Evolutionary conservation across 1,140 invertebrate genomes (phyloP).

Genomic region (Drosophila aff.): DNA sequence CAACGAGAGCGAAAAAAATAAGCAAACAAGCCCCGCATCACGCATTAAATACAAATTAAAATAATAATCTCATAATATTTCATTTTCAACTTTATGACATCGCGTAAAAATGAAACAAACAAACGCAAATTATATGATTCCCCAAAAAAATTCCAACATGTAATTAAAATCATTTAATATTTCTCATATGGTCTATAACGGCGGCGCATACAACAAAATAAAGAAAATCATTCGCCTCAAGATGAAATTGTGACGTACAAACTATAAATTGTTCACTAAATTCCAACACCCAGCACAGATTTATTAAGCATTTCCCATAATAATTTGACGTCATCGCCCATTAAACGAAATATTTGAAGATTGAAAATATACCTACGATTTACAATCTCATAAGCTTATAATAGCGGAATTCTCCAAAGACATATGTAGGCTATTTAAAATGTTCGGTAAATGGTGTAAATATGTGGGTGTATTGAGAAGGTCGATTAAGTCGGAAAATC

Average conservation of each 20-base stretch:
- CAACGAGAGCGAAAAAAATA: constrained; percentile 11
- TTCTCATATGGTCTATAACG: constrained; percentile 42
- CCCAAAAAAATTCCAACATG: constrained; percentile 28
- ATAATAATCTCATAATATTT: constrained; percentile 37
- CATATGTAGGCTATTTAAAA: not conserved
- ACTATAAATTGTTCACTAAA: constrained; percentile 35
- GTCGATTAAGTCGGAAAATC: not conserved
- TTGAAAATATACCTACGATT: constrained; percentile 10
- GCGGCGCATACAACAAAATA: not conserved
- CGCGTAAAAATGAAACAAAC: constrained; percentile 17
- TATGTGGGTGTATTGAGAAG: constrained; percentile 10
- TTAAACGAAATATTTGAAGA: constrained; percentile 10
- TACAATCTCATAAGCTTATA: constrained; percentile 10
- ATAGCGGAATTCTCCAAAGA: not conserved
- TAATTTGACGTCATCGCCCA: constrained; percentile 36
- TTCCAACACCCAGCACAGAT: constrained; percentile 21
- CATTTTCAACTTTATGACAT: constrained; percentile 30
- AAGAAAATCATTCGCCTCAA: constrained; percentile 9
- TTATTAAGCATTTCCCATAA: constrained; percentile 28
- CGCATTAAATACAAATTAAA: constrained; percentile 36
- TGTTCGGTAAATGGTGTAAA: not conserved
- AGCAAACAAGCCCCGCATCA: constrained; percentile 3
- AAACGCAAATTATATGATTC: constrained; percentile 32
- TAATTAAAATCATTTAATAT: constrained; percentile 49
- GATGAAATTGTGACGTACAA: constrained; percentile 43